Base-by-base conservation (phyloP, 2,113 vertebrate species). In the Callocephalon fimbriatum region DNA sequence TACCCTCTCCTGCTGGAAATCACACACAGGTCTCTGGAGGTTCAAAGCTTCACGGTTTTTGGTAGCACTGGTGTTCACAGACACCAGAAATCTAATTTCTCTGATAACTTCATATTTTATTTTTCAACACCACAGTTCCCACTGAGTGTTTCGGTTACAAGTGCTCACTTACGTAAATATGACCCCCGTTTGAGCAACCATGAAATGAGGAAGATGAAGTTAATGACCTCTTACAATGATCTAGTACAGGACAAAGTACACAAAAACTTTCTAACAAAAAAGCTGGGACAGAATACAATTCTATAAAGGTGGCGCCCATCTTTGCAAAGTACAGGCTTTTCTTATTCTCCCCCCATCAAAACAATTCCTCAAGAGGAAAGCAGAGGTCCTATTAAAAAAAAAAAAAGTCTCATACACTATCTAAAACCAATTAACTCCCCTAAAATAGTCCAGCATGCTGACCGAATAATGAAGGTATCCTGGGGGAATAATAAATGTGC, bases 121-220 rank as follows among this genome's bases (percentile, higher is more conserved):
- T 79, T 93, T 76, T 67, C 75, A 80, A 80, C 50, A 61, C 31
- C 68, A 53, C 71, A 76, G 48, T 10, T 95, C 63, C 58, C 68
- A 54, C 35, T 72, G 80, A 70, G 59, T 45, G 67, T 77, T 95
- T 88, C 5, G 1, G 86, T 38, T 92, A 63, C 59, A 47, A 95
- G 72, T 10, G 22, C 42, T 90, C 45, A 21, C 82, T 96, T 91
- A 91, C 4, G 14, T 84, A 95, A 96, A 88, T 12, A 77, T 10
- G 32, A 77, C 45, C 63, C 17, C 35, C 8, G 2, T 84, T 91
- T 95, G 73, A 97, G 91, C 78, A 97, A 95, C 42, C 45, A 31
- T 18, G 47, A 96, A 96, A 96, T 54, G 89, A 91, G 86, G 88
- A 96, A 95, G 88, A 86, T 40, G 12, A 86, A 78, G 25, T 82